A percentile compares a stretch with the other conserved stretches of the same genome.
These are phyloP conservation scores for Montipora capricornis DNA, from an alignment of 64 coral and sea anemone species.

Conservation along the genomic window DNA sequence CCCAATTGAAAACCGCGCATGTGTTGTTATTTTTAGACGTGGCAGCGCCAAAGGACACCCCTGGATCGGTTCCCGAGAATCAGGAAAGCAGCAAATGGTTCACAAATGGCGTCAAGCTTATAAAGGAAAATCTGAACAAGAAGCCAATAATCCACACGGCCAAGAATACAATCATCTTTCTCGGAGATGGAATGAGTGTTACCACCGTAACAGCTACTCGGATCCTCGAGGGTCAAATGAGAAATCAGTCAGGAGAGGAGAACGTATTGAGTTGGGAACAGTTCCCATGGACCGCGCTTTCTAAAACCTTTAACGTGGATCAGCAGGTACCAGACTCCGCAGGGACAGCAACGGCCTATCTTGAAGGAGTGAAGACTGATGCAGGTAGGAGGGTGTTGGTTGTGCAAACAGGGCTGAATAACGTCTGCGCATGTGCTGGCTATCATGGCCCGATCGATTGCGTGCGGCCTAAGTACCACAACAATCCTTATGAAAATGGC, in stretches of 20 bases:
- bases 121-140: not conserved
- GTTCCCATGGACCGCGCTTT: constrained; percentile 50
- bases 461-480: too few species aligned
- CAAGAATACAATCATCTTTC: constrained; percentile 40
- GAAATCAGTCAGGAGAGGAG: constrained; percentile 27
- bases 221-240: constrained; percentile 50
- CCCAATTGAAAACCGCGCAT: too few species aligned
- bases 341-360: constrained; percentile 29
- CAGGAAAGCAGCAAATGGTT: constrained; percentile 53
- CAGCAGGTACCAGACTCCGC: constrained; percentile 50
- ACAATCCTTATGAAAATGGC: too few species aligned
- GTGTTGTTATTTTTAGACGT: too few species aligned
- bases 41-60: too few species aligned
- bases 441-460: too few species aligned
- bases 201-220: constrained; percentile 29
- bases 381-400: constrained; percentile 40
- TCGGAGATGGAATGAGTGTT: constrained; percentile 55
- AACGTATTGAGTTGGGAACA: constrained; percentile 53
- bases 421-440: too few species aligned
- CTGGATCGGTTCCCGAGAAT: not conserved
- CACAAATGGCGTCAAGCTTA: constrained; percentile 20
- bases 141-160: constrained; percentile 22
- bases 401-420: too few species aligned
- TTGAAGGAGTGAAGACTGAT: constrained; percentile 59
- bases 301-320: constrained; percentile 46